phyloP scores from a whole-genome alignment of 2,113 vertebrate species.

The Oxyura jamaicensis region DNA sequence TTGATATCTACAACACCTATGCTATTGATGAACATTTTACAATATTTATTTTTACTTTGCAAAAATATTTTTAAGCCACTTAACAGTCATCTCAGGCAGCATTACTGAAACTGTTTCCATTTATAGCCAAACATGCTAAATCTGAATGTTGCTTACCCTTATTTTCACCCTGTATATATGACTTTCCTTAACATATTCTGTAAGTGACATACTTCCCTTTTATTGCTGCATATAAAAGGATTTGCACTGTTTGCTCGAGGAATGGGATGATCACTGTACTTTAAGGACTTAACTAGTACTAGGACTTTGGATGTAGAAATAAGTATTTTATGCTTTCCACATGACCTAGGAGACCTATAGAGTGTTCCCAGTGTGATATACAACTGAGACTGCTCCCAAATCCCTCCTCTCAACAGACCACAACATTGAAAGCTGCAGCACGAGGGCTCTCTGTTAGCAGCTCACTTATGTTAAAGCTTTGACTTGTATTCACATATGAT shows the following conservation, averaged over 20 bases:
- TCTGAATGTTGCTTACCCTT: background rate
- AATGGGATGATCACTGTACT: background rate
- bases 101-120: background rate
- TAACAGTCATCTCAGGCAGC: background rate
- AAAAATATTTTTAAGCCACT: background rate
- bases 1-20: background rate
- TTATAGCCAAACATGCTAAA: background rate
- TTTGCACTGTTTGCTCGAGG: background rate
- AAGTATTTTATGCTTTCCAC: background rate
- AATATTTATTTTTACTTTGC: background rate
- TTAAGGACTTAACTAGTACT: background rate
- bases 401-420: background rate
- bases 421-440: background rate
- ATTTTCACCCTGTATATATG: background rate
- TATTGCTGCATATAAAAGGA: background rate
- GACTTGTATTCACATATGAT: background rate
- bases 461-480: background rate
- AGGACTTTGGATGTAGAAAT: background rate
- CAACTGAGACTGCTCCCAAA: background rate
- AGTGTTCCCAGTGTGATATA: background rate
- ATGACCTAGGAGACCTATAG: background rate
- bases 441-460: background rate
- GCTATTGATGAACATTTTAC: background rate
- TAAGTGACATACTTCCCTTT: background rate
- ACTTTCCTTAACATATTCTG: background rate